Percentiles rank a stretch among this genome's conserved stretches.
These are phyloP conservation scores for Taxidea taxus DNA, from an alignment of 2,113 vertebrate genomes.

Conservation along the genomic window DNA sequence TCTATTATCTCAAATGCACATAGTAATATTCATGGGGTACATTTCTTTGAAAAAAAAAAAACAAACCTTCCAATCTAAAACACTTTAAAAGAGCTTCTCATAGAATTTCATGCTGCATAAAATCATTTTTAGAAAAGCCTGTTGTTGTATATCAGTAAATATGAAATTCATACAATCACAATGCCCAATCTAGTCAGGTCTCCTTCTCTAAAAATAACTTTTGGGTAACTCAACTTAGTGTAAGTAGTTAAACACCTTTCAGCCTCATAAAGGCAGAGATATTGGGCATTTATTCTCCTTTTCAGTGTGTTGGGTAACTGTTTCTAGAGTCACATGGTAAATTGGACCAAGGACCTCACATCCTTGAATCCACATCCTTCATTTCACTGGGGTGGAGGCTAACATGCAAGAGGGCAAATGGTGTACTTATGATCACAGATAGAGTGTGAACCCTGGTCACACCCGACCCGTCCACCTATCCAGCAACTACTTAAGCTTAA, in stretches of 20 bases:
- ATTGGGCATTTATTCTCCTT: not conserved
- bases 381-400: not conserved
- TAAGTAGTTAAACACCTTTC: not conserved
- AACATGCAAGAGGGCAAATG: not conserved
- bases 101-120: slow-evolving; percentile 26
- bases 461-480: not conserved
- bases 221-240: not conserved
- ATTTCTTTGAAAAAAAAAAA: not conserved
- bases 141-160: not conserved
- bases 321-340: not conserved
- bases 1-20: not conserved
- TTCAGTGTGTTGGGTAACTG: not conserved
- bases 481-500: not conserved
- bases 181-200: not conserved
- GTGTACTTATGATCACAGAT: not conserved
- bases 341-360: not conserved
- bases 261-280: not conserved
- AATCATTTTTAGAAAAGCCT: not conserved
- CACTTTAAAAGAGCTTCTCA: not conserved
- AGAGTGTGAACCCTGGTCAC: not conserved
- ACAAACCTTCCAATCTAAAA: not conserved
- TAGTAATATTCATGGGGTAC: not conserved
- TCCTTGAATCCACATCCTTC: not conserved
- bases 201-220: not conserved
- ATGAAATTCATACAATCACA: not conserved